phyloP scores from a whole-genome alignment of 2,797 vertebrate species.

The Tarsius wallacei region DNA sequence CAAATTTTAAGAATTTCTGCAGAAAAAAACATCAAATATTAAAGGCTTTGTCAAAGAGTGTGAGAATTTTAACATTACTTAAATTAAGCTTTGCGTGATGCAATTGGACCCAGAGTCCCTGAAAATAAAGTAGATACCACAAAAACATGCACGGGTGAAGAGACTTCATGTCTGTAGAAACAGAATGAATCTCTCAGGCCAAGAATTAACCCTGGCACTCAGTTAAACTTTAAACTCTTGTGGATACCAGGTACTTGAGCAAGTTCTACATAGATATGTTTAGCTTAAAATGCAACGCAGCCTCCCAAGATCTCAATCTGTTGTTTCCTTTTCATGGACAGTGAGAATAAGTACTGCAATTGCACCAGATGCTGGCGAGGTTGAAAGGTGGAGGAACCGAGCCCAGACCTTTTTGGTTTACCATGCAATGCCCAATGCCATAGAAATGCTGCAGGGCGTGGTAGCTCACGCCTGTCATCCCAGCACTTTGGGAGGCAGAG shows the following conservation, averaged over 20 bases:
- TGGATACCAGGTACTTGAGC: conserved; percentile 52
- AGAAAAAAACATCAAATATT: conserved; percentile 50
- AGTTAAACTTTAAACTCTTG: conserved; percentile 7
- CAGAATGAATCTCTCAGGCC: conserved; percentile 21
- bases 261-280: conserved; percentile 30
- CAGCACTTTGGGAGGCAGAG: too few relatives aligned
- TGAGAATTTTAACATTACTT: conserved; percentile 68
- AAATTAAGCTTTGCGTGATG: conserved; percentile 48
- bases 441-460: not conserved
- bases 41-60: conserved; percentile 24
- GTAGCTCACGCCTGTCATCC: too few relatives aligned
- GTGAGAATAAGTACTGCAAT: conserved; percentile 30
- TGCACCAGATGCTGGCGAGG: not conserved
- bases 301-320: conserved; percentile 48
- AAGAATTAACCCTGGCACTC: conserved; percentile 49
- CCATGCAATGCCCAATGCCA: not conserved
- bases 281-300: conserved; percentile 18
- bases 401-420: not conserved
- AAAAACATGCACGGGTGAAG: conserved; percentile 8
- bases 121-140: not conserved
- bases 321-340: conserved; percentile 15
- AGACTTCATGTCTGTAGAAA: conserved; percentile 18
- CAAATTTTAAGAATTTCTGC: conserved; percentile 49
- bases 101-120: conserved; percentile 63
- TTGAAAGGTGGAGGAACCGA: not conserved